Evolutionary conservation across 2,888 invertebrate species (phyloP).

Genomic region (Lypha dubia): DNA sequence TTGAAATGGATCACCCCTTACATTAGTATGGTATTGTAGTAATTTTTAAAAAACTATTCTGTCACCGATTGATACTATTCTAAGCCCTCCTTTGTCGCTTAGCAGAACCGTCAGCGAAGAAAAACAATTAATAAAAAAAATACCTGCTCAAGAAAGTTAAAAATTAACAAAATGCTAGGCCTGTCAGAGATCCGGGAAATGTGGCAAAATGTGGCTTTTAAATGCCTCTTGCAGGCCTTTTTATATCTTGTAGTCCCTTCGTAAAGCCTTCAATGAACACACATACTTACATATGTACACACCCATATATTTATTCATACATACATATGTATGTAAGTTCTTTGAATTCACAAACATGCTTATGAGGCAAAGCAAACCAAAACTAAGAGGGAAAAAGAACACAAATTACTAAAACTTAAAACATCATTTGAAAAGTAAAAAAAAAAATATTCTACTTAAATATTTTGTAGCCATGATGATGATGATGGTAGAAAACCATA

Average conservation of each 20-base stretch:
- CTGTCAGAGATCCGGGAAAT: too few species aligned
- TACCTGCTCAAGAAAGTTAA: background rate
- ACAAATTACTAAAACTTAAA: conserved; percentile 15
- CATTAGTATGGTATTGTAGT: too few species aligned
- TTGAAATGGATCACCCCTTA: too few species aligned
- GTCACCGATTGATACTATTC: too few species aligned
- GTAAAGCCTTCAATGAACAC: background rate
- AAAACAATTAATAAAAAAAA: too few species aligned
- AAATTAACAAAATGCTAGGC: background rate
- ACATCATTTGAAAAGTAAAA: conserved; percentile 16
- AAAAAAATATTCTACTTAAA: conserved; percentile 13
- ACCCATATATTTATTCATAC: background rate
- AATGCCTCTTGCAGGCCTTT: background rate
- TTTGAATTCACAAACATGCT: background rate
- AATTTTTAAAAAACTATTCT: too few species aligned
- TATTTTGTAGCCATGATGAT: conserved; percentile 4
- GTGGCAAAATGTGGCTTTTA: too few species aligned
- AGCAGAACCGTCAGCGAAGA: too few species aligned
- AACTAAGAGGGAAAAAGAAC: conserved; percentile 2
- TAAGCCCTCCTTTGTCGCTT: too few species aligned
- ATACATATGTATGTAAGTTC: background rate
- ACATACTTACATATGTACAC: background rate
- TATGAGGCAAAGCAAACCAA: conserved; percentile 6
- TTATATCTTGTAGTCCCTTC: background rate
- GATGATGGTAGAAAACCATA: conserved; percentile 47